Percentiles rank a stretch among this genome's conserved stretches.
Conservation (phyloP, 2,113 vertebrate species). For the Siphamia tubifer region DNA sequence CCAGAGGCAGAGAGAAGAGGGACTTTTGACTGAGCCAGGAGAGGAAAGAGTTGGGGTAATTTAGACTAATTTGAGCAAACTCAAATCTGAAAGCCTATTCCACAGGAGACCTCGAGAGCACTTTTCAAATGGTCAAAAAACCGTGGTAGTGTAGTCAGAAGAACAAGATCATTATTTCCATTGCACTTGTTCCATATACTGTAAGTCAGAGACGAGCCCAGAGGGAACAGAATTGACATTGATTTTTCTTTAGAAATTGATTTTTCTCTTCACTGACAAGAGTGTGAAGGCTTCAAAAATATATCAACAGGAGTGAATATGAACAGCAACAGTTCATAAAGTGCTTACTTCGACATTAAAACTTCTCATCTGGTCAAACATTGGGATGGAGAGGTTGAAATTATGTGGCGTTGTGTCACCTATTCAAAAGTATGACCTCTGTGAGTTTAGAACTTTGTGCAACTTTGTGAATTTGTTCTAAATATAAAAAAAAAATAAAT, state of each 20-base stretch:
- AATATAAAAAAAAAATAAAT: too few species aligned
- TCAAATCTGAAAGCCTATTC: slow-evolving; percentile 64
- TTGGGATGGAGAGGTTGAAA: not conserved
- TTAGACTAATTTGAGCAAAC: slow-evolving; percentile 66
- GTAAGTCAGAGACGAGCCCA: slow-evolving; percentile 53
- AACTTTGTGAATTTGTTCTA: too few species aligned
- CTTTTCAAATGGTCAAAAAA: slow-evolving; percentile 57
- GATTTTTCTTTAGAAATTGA: slow-evolving; percentile 76
- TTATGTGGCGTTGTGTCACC: not conserved
- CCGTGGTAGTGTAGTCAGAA: slow-evolving; percentile 46
- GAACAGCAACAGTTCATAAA: slow-evolving; percentile 47
- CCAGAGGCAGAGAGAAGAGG: slow-evolving; percentile 19
- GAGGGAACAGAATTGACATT: slow-evolving; percentile 71
- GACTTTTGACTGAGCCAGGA: slow-evolving; percentile 35
- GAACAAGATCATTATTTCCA: slow-evolving; percentile 72
- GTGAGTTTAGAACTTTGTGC: not conserved
- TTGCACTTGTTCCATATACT: slow-evolving; percentile 69
- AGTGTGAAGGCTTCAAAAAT: slow-evolving; percentile 59
- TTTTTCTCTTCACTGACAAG: slow-evolving; percentile 72
- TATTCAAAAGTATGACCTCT: not conserved
- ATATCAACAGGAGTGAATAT: slow-evolving; percentile 60
- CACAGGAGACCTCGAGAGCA: slow-evolving; percentile 62
- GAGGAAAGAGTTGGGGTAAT: slow-evolving; percentile 56
- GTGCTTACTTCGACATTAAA: slow-evolving; percentile 25
- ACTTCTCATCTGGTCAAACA: slow-evolving; percentile 14